These are phyloP conservation scores for Orientallactaga bullata DNA, from an alignment of 2,113 vertebrate species.

Conservation along the genomic window DNA sequence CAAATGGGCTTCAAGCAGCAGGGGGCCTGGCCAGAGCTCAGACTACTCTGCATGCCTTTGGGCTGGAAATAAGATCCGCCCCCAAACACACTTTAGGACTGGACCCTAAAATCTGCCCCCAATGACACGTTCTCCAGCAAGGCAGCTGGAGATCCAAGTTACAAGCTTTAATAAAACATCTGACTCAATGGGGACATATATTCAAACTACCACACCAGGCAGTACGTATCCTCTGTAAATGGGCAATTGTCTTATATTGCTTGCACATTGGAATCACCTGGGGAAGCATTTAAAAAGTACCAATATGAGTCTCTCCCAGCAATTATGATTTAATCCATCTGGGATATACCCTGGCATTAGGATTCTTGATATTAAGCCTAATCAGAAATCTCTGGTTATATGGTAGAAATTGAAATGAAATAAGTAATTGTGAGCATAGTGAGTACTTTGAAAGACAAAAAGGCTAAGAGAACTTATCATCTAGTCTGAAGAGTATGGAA, in stretches of 20 bases:
- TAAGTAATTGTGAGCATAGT: slow-evolving; percentile 5
- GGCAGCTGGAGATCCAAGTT: too few species aligned
- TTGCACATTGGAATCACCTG: neutral
- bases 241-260: neutral
- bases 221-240: neutral
- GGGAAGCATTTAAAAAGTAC: slow-evolving; percentile 26
- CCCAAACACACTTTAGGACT: too few species aligned
- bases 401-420: neutral
- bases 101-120: too few species aligned
- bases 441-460: slow-evolving; percentile 26
- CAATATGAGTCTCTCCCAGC: neutral
- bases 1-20: too few species aligned
- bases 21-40: too few species aligned
- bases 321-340: slow-evolving; percentile 38
- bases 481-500: neutral
- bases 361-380: neutral
- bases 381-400: neutral
- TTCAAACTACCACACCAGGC: too few species aligned
- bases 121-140: too few species aligned
- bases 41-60: too few species aligned
- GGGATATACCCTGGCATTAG: neutral
- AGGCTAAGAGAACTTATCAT: neutral
- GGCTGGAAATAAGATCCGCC: too few species aligned
- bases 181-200: too few species aligned
- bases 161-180: too few species aligned